phyloP scores from a whole-genome alignment of 2,113 vertebrate genomes.

The Eurystomus gularis region DNA sequence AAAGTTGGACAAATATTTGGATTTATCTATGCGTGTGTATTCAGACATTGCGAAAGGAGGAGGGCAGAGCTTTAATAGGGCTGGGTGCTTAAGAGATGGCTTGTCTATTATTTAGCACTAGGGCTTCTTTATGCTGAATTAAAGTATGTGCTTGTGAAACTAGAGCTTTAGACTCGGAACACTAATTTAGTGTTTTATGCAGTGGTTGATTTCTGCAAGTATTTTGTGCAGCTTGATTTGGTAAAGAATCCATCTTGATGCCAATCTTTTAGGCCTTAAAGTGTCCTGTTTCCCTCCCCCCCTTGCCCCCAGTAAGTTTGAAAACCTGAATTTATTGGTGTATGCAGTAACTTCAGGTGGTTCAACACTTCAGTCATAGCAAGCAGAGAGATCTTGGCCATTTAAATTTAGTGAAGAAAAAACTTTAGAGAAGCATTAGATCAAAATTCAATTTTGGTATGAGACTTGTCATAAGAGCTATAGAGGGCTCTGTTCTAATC shows the following conservation, averaged over 20 bases:
- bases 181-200: background rate
- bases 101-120: background rate
- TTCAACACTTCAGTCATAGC: background rate
- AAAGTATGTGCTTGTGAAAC: background rate
- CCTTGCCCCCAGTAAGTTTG: background rate
- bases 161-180: background rate
- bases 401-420: background rate
- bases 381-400: background rate
- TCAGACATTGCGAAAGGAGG: background rate
- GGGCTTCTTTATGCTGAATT: background rate
- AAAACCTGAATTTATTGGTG: background rate
- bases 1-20: background rate
- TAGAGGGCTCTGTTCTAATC: accelerated
- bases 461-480: background rate
- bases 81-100: background rate
- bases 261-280: background rate
- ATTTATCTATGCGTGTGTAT: background rate
- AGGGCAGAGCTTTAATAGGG: background rate
- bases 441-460: background rate
- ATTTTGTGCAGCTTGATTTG: background rate
- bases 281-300: too few relatives aligned
- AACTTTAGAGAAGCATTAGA: background rate
- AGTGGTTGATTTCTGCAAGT: background rate
- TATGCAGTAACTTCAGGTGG: background rate
- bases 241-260: background rate